phyloP scores from a whole-genome alignment of 2,888 invertebrate genomes.

The Acanthosepion pharaonis region DNA sequence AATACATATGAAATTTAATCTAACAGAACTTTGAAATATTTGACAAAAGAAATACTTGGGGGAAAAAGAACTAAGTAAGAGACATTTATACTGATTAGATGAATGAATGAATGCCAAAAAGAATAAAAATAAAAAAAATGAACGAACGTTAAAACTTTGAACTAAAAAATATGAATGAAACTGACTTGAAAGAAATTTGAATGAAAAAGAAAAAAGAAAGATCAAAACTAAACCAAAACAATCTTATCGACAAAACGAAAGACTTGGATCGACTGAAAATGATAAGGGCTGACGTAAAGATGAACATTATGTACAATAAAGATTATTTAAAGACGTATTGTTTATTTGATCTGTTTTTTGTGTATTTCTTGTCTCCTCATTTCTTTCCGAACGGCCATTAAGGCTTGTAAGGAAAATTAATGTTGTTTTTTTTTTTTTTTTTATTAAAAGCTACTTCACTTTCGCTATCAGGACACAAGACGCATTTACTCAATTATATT shows the following conservation, averaged over 20 bases:
- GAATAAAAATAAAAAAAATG: not conserved
- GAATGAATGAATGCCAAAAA: not conserved
- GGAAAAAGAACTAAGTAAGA: not conserved
- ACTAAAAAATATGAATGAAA: not conserved
- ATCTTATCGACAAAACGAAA: not conserved
- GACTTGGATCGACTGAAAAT: not conserved
- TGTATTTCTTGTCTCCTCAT: not conserved
- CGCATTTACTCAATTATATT: too few species aligned
- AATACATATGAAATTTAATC: not conserved
- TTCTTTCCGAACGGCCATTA: too few species aligned
- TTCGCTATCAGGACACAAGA: too few species aligned
- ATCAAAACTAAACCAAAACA: not conserved
- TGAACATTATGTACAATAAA: conserved; percentile 10
- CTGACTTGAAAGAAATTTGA: not conserved
- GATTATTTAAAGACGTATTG: not conserved
- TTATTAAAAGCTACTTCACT: too few species aligned
- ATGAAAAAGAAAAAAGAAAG: not conserved
- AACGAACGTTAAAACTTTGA: not conserved
- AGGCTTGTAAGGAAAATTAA: too few species aligned
- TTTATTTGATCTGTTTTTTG: not conserved
- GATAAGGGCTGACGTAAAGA: not conserved
- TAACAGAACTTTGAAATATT: not conserved
- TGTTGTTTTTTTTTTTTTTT: too few species aligned
- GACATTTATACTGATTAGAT: not conserved
- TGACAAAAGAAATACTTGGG: not conserved